Evolutionary conservation across 2,797 vertebrate genomes (phyloP), one percentile per base, ranked within the genome.

Genomic region (Lithobates pipiens): DNA sequence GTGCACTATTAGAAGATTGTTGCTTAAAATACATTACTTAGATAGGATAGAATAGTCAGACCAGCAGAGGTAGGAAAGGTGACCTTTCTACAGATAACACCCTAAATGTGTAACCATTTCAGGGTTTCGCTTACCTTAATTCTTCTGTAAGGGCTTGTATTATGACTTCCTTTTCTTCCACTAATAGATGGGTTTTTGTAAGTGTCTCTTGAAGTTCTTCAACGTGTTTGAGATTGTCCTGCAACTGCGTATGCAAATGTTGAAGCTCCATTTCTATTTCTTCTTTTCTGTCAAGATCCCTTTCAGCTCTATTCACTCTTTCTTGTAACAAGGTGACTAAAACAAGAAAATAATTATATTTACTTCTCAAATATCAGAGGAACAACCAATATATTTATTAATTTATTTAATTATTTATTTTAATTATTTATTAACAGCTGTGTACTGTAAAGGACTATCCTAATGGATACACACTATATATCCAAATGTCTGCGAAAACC

Each of bases 281-380:
- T 91, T 94, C 95, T 18, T 92, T 95, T 96, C 23, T 95, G 94
- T 76, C 96, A 91, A 88, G 96, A 90, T 65, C 91, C 92, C 88
- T 96, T 94, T 89, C 92, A 96, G 71, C 93, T 42, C 54, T 95
- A 86, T 96, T 94, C 42, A 98, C 93, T 81, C 95, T 96, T 74
- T 97, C 96, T 94, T 99, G 96, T 89, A 99, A 92, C 85, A 96
- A 94, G 83, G 95, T 93, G 89, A 96, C 97, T 99, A 76, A 79
- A 88, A 82, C 23, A 63, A 73, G 10, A 46, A 5, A 32, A 36
- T 3, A 7, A 46, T 23, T 16, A 57, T 29, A 10, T 11, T 50
- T 29, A 25, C 5, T 1, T 21, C 10, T 8, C 23, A 21, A 16
- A 76, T 57, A 21, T 61, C 50, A 76, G 50, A 46, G 29, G 6